Evolutionary conservation across 1,140 invertebrate genomes (phyloP).

Genomic region (Bombyx mori): DNA sequence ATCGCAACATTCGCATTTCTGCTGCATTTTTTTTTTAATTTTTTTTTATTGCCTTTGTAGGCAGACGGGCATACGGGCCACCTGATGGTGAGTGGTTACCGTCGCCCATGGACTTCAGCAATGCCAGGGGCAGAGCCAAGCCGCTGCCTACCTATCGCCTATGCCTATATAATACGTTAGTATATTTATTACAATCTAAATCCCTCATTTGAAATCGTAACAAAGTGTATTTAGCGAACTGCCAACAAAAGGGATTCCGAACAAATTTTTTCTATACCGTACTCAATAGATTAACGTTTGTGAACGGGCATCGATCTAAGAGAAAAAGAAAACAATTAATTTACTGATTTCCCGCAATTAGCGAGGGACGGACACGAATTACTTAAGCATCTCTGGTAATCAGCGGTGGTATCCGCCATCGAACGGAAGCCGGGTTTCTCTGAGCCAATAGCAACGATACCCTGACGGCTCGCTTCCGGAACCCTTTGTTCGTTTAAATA

Average conservation of each 20-base stretch:
- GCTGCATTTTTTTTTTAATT: too few relatives aligned
- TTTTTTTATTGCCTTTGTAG: too few relatives aligned
- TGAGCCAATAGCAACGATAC: slow-evolving; percentile 24
- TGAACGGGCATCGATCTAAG: slow-evolving; percentile 35
- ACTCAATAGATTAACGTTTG: slow-evolving; percentile 24
- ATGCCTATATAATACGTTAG: too few relatives aligned
- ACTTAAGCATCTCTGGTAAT: slow-evolving; percentile 53
- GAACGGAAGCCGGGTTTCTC: slow-evolving; percentile 33
- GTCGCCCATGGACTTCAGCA: too few relatives aligned
- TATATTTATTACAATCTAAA: too few relatives aligned
- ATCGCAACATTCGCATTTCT: too few relatives aligned
- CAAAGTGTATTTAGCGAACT: not conserved
- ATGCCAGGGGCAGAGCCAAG: too few relatives aligned
- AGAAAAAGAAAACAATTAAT: slow-evolving; percentile 65
- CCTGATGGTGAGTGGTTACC: too few relatives aligned
- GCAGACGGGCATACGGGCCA: too few relatives aligned
- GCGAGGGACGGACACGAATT: slow-evolving; percentile 46
- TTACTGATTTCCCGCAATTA: slow-evolving; percentile 60
- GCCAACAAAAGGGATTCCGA: slow-evolving; percentile 3
- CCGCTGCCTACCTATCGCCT: too few relatives aligned
- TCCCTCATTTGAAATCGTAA: too few relatives aligned
- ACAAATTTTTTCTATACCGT: slow-evolving; percentile 9
- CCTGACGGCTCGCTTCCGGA: slow-evolving; percentile 10
- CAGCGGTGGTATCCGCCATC: slow-evolving; percentile 24
- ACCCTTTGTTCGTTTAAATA: slow-evolving; percentile 14